Conservation (phyloP, 2,888 invertebrate genomes). For the Trissonchulus sp. region DNA sequence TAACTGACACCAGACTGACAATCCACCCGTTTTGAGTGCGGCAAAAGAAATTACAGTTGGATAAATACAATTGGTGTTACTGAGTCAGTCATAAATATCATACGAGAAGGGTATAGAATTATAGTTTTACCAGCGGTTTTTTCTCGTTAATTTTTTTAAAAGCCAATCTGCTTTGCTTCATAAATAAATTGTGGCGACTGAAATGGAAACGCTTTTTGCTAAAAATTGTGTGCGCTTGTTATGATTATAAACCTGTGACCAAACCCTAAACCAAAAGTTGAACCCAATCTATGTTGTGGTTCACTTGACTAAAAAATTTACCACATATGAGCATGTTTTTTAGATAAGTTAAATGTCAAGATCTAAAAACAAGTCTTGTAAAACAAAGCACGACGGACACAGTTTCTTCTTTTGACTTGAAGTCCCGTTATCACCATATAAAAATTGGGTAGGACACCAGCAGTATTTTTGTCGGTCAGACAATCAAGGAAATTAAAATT, state of each 20-base stretch:
- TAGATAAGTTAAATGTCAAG: not conserved
- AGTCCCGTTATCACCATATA: no score
- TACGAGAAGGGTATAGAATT: no score
- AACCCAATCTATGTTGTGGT: not conserved
- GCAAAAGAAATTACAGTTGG: no score
- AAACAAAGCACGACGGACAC: not conserved
- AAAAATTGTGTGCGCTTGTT: not conserved
- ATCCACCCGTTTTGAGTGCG: no score
- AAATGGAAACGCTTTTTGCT: not conserved
- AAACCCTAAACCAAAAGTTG: no score
- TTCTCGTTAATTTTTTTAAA: not conserved
- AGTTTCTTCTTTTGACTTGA: not conserved
- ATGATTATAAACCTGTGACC: no score
- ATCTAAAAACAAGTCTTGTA: not conserved
- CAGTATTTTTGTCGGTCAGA: not conserved
- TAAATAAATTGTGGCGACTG: not conserved
- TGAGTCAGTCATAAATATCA: no score
- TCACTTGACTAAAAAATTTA: not conserved
- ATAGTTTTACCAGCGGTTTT: not conserved
- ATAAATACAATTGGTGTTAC: no score
- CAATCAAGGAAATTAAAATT: no score
- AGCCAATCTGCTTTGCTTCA: not conserved
- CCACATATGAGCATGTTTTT: not conserved
- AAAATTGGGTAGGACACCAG: no score
- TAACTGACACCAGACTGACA: no score